Evolutionary conservation across 2,888 invertebrate species (phyloP).

Genomic region (Acronicta aceris): DNA sequence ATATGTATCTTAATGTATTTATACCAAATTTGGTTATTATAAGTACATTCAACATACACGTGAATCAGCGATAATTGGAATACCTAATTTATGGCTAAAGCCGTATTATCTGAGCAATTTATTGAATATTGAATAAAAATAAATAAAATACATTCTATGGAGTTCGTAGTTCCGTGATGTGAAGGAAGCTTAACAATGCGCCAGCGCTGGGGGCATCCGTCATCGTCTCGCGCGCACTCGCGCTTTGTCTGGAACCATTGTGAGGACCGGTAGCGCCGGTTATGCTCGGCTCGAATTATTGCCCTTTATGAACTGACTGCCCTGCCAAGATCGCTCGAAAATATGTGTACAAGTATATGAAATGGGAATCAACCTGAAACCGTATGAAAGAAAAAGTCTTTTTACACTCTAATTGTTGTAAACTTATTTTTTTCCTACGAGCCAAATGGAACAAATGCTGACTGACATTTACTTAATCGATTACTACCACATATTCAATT

Average conservation of each 20-base stretch:
- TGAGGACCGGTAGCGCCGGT: conserved; percentile 82
- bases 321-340: conserved; percentile 43
- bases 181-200: conserved; percentile 57
- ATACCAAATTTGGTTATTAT: conserved; percentile 19
- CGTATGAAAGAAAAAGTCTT: conserved; percentile 3
- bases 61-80: conserved; percentile 1
- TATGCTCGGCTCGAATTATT: conserved; percentile 74
- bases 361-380: conserved; percentile 19
- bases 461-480: conserved; percentile 26
- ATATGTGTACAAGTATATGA: conserved; percentile 48
- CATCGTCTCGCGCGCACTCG: conserved; percentile 70
- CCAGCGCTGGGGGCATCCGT: conserved; percentile 69
- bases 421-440: neutral
- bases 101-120: conserved; percentile 13
- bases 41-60: too few species aligned
- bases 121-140: conserved; percentile 22
- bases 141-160: conserved; percentile 10
- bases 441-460: neutral
- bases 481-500: conserved; percentile 27
- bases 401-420: neutral
- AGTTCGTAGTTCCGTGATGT: conserved; percentile 41
- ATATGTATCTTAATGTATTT: too few species aligned
- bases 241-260: conserved; percentile 73
- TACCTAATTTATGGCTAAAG: conserved; percentile 9
- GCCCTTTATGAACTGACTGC: conserved; percentile 70